phyloP scores from a whole-genome alignment of 2,888 invertebrate genomes.

The Argyresthia goedartella region DNA sequence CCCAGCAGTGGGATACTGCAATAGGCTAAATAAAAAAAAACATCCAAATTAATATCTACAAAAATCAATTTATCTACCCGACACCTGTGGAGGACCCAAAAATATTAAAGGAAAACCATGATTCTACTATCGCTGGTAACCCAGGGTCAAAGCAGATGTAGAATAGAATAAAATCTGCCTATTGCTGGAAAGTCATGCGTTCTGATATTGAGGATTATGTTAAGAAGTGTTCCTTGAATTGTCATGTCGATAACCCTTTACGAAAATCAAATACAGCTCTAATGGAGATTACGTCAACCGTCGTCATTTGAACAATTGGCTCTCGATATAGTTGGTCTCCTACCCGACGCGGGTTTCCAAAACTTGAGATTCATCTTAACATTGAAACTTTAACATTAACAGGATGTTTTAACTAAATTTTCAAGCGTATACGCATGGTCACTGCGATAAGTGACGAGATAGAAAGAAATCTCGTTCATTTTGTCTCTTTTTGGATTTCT shows the following conservation, averaged over 20 bases:
- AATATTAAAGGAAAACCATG: no score
- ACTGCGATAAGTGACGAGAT: neutral
- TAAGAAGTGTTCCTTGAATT: neutral
- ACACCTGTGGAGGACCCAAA: neutral
- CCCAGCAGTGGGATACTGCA: no score
- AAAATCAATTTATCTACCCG: neutral
- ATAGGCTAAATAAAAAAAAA: no score
- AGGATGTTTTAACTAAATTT: constrained; percentile 17
- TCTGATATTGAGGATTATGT: no score
- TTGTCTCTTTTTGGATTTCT: constrained; percentile 4
- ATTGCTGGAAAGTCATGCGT: constrained; percentile 1
- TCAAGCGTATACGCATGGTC: constrained; percentile 12
- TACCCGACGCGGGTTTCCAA: constrained; percentile 4
- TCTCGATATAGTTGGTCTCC: no score
- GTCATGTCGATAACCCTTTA: neutral
- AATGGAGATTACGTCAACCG: constrained; percentile 5
- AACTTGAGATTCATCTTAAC: constrained; percentile 13
- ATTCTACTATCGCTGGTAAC: neutral
- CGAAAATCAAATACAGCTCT: neutral
- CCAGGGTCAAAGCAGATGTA: neutral
- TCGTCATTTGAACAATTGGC: constrained; percentile 9
- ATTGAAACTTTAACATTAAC: no score
- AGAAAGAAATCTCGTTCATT: neutral
- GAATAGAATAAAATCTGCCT: neutral
- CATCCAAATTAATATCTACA: neutral